phyloP scores from a whole-genome alignment of 2,113 vertebrate species.

The Neogobius melanostomus region DNA sequence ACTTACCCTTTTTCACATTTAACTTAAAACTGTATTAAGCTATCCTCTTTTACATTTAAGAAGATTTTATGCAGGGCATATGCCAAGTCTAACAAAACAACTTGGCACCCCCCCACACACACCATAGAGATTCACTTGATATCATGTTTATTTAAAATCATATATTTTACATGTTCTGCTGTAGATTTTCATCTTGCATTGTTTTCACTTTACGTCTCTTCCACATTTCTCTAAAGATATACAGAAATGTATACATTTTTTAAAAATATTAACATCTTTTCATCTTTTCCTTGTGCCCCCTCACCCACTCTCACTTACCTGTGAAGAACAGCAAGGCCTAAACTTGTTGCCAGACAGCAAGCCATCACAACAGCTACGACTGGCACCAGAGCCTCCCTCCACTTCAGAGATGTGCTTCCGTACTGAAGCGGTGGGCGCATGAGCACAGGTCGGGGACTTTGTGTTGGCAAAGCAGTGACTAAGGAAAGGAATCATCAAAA shows the following conservation, averaged over 20 bases:
- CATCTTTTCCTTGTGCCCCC: slow-evolving; percentile 9
- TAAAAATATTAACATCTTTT: neutral
- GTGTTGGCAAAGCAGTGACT: slow-evolving; percentile 52
- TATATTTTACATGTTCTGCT: neutral
- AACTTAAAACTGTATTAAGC: neutral
- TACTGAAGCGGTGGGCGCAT: slow-evolving; percentile 49
- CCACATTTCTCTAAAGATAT: neutral
- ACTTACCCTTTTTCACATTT: no score
- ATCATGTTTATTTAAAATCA: neutral
- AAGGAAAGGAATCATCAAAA: slow-evolving; percentile 5
- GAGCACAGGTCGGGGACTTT: slow-evolving; percentile 23
- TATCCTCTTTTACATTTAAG: neutral
- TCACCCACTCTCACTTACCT: slow-evolving; percentile 58
- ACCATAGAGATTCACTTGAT: neutral
- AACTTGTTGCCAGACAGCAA: slow-evolving; percentile 53
- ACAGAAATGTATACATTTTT: neutral
- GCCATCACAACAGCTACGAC: slow-evolving; percentile 51
- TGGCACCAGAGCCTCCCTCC: slow-evolving; percentile 34
- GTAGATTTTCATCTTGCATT: neutral
- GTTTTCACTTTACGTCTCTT: neutral
- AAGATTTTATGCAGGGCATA: neutral
- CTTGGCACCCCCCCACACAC: no score
- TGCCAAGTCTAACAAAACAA: neutral
- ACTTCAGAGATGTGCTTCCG: slow-evolving; percentile 20
- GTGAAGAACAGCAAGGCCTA: slow-evolving; percentile 49